A percentile compares a stretch with the other conserved stretches of the same genome.
phyloP scores from a whole-genome alignment of 37 sponge, comb jelly and placozoan species.

The Hormiphora californensis region DNA sequence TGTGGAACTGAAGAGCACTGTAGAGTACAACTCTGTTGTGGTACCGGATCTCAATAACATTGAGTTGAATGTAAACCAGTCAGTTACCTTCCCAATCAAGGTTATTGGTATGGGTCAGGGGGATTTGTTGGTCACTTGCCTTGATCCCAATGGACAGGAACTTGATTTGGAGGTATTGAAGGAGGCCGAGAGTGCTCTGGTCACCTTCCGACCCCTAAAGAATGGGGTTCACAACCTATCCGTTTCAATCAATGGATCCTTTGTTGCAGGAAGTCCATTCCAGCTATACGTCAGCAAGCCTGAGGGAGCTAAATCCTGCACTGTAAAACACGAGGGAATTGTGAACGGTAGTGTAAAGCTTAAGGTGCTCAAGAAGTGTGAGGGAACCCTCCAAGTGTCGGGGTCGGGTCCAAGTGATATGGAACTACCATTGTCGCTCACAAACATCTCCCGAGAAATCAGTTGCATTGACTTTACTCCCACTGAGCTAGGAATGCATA shows the following conservation, averaged over 20 bases:
- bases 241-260: background rate
- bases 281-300: background rate
- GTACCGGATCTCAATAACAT: background rate
- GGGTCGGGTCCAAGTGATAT: background rate
- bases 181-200: background rate
- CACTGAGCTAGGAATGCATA: background rate
- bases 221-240: background rate
- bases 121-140: background rate
- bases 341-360: background rate
- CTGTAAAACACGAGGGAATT: constrained; percentile 4
- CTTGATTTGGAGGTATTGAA: background rate
- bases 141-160: background rate
- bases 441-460: background rate
- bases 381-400: background rate
- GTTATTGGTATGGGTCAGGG: background rate
- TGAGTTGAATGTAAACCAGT: background rate
- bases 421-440: background rate
- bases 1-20: background rate
- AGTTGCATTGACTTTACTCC: background rate
- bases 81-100: constrained; percentile 11
- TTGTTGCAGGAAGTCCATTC: background rate
- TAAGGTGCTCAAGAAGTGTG: background rate
- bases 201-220: background rate
- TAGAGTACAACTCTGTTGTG: background rate
- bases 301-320: background rate